Percentiles rank a stretch among this genome's conserved stretches.
phyloP scores from a whole-genome alignment of 1,140 invertebrate genomes.

The Apis dorsata region DNA sequence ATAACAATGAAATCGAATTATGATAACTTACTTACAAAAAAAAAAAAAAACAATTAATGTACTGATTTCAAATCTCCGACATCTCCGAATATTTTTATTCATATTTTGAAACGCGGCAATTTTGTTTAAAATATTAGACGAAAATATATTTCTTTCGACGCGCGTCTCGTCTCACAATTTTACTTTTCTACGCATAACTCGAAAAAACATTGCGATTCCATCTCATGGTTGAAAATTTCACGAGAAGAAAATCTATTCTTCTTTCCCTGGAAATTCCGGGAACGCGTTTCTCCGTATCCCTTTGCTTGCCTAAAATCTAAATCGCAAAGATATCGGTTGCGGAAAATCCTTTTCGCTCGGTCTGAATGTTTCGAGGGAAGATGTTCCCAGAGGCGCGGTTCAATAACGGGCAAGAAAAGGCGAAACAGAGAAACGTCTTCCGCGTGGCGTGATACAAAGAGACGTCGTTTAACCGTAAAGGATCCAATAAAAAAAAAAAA shows the following conservation, averaged over 20 bases:
- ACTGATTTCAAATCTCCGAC: no score
- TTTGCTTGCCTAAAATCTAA: background rate
- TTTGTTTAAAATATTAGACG: no score
- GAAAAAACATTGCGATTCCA: background rate
- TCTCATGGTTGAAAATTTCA: background rate
- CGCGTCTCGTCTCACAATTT: no score
- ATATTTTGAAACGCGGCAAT: no score
- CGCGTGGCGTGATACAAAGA: slow-evolving; percentile 13
- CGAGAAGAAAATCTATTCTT: background rate
- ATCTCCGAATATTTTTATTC: no score
- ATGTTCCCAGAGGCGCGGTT: background rate
- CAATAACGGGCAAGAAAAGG: background rate
- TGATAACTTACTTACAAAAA: no score
- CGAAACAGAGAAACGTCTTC: slow-evolving; percentile 13
- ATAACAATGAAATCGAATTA: no score
- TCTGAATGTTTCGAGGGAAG: background rate
- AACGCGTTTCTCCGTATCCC: background rate
- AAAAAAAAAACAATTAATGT: no score
- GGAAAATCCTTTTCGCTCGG: background rate
- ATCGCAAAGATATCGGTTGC: background rate
- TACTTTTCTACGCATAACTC: no score
- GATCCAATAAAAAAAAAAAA: slow-evolving; percentile 27
- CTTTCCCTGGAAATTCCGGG: background rate
- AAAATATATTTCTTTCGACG: no score
- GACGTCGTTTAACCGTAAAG: slow-evolving; percentile 36